Base-by-base conservation (phyloP, 2,797 vertebrate species). In the Arrhamphus sclerolepis region DNA sequence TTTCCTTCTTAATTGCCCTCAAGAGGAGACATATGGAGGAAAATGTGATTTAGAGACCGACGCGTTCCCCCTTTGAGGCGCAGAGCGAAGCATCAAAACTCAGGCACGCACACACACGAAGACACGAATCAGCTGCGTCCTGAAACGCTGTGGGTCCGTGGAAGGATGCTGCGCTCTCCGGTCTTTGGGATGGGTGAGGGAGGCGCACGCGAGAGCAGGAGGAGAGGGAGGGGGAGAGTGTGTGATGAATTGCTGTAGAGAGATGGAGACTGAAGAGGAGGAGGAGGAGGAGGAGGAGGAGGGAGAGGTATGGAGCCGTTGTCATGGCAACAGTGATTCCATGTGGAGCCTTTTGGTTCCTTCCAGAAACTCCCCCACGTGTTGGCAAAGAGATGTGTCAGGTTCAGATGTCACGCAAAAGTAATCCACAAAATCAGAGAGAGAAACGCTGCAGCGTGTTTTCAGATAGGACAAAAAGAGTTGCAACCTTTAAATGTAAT, bases 181-280 rank as follows among this genome's bases (percentile, higher is more conserved):
- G 73, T 43, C 52, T 78, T 29, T 78, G 78, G 80, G 74, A 55
- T 68, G 67, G 56, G 39, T 66, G 68, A 54, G 63, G 62, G 70
- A 59, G 58, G 70, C 8, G 28, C 28, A 6, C 68, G 55, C 66
- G 50, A 40, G 64, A 7, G 28, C 28, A 56, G 67, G 65, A 56
- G 43, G 20, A 20, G 48, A 70, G 55, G 70, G 50, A 40, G 64
- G 58, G 46, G 41, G 40, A 22, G 62, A 42, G 57, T 61, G 58
- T 54, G 74, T 85, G 89, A 87, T 87, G 86, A 85, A 81, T 68
- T 82, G 63, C 84, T 82, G 86, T 55, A 78, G 63, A 62, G 68
- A 47, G 68, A 79, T 42, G 73, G 67, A 61, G 56, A 65, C 22
- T 6, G 34, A 46, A 13, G 50, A 64, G 56, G 50, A 72, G 60